These are phyloP conservation scores for Acanthopagrus latus DNA, from an alignment of 2,797 vertebrate genomes.

Conservation along the genomic window DNA sequence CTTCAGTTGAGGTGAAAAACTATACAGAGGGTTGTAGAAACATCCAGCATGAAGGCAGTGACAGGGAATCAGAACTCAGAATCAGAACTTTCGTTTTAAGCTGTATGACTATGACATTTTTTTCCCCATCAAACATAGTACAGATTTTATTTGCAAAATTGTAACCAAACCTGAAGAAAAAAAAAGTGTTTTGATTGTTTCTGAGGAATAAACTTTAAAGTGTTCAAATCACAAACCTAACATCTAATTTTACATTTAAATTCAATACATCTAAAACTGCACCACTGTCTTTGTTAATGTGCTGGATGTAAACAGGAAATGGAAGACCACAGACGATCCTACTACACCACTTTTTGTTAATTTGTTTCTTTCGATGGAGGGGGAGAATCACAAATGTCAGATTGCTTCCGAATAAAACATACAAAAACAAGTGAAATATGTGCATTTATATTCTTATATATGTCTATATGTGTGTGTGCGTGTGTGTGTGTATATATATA, in stretches of 20 bases:
- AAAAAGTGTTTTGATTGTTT: background rate
- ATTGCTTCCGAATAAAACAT: constrained; percentile 13
- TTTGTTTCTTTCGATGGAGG: background rate
- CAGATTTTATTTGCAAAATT: background rate
- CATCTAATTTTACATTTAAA: constrained; percentile 56
- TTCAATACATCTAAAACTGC: constrained; percentile 21
- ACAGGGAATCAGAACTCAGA: background rate
- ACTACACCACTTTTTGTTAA: constrained; percentile 39
- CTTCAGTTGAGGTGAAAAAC: constrained; percentile 21
- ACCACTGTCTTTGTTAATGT: constrained; percentile 34
- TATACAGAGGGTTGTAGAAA: constrained; percentile 7
- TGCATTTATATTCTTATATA: too few species aligned
- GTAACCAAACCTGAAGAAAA: constrained; percentile 6
- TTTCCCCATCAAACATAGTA: background rate
- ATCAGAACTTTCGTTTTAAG: constrained; percentile 29
- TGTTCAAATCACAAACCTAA: constrained; percentile 46
- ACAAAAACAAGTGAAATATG: constrained; percentile 52
- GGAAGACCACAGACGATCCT: constrained; percentile 51
- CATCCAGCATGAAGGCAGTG: background rate
- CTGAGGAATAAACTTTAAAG: too few species aligned
- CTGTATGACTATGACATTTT: background rate
- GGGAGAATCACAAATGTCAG: constrained; percentile 28
- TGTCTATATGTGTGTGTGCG: too few species aligned
- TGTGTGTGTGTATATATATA: too few species aligned
- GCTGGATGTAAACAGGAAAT: constrained; percentile 46